Evolutionary conservation across 1,140 invertebrate genomes (phyloP).

Genomic region (Aporrectodea caliginosa): DNA sequence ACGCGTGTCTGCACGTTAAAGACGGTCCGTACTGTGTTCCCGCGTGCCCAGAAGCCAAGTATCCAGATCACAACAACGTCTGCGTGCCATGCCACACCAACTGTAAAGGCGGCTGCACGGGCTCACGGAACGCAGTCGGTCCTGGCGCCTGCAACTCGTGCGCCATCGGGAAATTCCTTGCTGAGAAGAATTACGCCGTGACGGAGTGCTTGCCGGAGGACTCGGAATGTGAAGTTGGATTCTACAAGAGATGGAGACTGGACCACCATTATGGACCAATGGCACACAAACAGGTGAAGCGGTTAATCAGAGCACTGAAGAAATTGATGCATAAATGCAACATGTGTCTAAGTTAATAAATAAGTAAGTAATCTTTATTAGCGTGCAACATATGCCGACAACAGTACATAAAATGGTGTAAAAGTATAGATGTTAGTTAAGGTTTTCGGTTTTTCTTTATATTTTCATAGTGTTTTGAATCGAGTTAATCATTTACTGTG

Average conservation of each 20-base stretch:
- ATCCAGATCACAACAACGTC: conserved; percentile 64
- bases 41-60: conserved; percentile 78
- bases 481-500: too few species aligned
- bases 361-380: too few species aligned
- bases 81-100: conserved; percentile 80
- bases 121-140: conserved; percentile 60
- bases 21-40: conserved; percentile 85
- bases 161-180: background rate
- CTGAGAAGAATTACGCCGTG: background rate
- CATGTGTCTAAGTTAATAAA: too few species aligned
- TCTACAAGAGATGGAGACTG: conserved; percentile 32
- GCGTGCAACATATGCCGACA: too few species aligned
- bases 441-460: too few species aligned
- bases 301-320: too few species aligned
- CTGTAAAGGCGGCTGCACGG: conserved; percentile 80
- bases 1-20: conserved; percentile 73
- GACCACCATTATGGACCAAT: background rate
- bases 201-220: conserved; percentile 38
- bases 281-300: background rate
- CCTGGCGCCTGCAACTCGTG: conserved; percentile 12
- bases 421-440: too few species aligned
- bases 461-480: too few species aligned
- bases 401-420: too few species aligned
- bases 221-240: conserved; percentile 38
- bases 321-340: too few species aligned